These are phyloP conservation scores for Antheraea assamensis DNA, from an alignment of 2,888 invertebrate genomes.

Conservation along the genomic window DNA sequence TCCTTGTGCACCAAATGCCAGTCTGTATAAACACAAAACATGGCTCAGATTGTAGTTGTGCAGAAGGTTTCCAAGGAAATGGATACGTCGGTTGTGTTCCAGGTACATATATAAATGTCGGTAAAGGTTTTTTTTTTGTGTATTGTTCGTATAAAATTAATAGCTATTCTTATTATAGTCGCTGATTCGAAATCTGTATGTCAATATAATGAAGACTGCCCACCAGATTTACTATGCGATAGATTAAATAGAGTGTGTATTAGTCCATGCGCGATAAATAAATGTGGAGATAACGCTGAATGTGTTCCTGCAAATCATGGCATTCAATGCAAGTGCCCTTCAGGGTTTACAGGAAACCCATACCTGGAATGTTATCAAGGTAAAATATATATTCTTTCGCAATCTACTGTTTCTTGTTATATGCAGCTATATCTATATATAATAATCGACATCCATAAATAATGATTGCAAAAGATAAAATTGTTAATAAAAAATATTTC, in stretches of 20 bases:
- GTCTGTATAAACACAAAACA: constrained; percentile 94
- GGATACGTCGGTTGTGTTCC: constrained; percentile 91
- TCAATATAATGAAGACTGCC: constrained; percentile 95
- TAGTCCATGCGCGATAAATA: constrained; percentile 89
- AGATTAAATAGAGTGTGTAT: constrained; percentile 92
- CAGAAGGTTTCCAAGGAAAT: constrained; percentile 93
- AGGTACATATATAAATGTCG: constrained; percentile 79
- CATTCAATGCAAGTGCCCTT: constrained; percentile 88
- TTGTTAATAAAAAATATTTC: too few species aligned
- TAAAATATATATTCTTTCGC: constrained; percentile 35
- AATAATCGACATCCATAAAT: not conserved
- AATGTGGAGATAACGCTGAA: constrained; percentile 91
- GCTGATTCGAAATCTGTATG: constrained; percentile 82
- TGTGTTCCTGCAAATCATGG: constrained; percentile 89
- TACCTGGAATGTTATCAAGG: constrained; percentile 87
- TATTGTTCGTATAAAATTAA: not conserved
- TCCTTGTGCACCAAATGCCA: constrained; percentile 91
- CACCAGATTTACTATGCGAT: constrained; percentile 92
- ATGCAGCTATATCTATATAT: not conserved
- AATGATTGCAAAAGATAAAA: not conserved
- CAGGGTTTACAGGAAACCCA: constrained; percentile 89
- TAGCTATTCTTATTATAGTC: constrained; percentile 53
- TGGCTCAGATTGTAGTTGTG: constrained; percentile 92
- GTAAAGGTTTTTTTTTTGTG: not conserved
- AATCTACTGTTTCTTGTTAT: not conserved